phyloP scores from a whole-genome alignment of 2,888 invertebrate species.

The Germaria angustata region DNA sequence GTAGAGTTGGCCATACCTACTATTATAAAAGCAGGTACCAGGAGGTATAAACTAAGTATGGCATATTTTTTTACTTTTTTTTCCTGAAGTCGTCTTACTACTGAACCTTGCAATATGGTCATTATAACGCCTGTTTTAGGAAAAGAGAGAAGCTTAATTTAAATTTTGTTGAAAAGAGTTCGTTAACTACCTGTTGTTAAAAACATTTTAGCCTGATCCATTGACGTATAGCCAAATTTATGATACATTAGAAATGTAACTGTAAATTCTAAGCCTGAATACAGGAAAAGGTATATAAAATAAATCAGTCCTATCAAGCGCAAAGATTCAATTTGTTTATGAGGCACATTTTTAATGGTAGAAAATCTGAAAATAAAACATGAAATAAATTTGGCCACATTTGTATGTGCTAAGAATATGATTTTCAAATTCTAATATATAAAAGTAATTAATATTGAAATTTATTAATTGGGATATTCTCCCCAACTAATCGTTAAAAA shows the following conservation, averaged over 20 bases:
- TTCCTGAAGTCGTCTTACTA: slow-evolving; percentile 89
- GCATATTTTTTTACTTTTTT: slow-evolving; percentile 87
- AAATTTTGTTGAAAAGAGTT: neutral
- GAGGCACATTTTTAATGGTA: slow-evolving; percentile 84
- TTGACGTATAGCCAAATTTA: slow-evolving; percentile 92
- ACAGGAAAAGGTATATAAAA: slow-evolving; percentile 95
- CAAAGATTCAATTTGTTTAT: slow-evolving; percentile 84
- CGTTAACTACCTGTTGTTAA: slow-evolving; percentile 87
- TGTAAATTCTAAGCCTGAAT: slow-evolving; percentile 98
- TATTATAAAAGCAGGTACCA: slow-evolving; percentile 91
- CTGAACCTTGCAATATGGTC: slow-evolving; percentile 94
- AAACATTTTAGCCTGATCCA: slow-evolving; percentile 99
- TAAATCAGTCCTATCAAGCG: slow-evolving; percentile 87
- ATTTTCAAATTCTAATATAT: too few species aligned
- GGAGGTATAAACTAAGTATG: slow-evolving; percentile 88
- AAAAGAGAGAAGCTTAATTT: neutral
- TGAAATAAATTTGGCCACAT: neutral
- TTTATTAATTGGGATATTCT: too few species aligned
- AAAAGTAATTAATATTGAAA: too few species aligned
- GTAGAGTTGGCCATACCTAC: slow-evolving; percentile 87
- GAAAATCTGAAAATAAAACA: slow-evolving; percentile 80
- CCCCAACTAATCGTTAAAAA: too few species aligned
- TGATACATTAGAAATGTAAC: slow-evolving; percentile 97
- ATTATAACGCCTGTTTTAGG: slow-evolving; percentile 86
- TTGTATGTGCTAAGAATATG: too few species aligned